Evolutionary conservation across 2,113 vertebrate species (phyloP), one percentile per base, ranked within the genome.

Genomic region (Spilogale gracilis): DNA sequence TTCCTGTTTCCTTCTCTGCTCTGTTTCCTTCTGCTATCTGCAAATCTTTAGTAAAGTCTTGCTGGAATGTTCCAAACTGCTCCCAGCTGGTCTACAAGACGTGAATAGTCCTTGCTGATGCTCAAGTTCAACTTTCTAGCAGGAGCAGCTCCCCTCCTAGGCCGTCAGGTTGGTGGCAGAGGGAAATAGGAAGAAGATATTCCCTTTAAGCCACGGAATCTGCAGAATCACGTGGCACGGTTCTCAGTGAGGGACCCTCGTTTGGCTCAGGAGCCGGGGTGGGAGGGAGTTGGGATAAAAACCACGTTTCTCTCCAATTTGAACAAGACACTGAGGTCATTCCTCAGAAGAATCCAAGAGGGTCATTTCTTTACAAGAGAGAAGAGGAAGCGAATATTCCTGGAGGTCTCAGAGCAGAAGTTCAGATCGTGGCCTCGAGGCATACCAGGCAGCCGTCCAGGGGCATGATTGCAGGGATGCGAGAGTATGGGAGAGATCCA

Each of bases 261-360:
- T 94, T 58, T 82, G 45, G 48, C 52, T 52, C 58, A 91, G 86
- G 76, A 89, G 65, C 32, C 79, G 73, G 67, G 38, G 38, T 38
- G 38, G 38, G 58, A 3, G 8, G 9, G 54, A 82, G 5, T 20
- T 50, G 48, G n/a, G 50, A 73, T 63, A 20, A 88, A 92, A 94
- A 16, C n/a, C 52, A 83, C 21, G n/a, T 56, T 92, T 88, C 56
- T 87, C 74, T 79, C 32, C 48, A 91, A 73, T 54, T 54, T 79
- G 71, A 48, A 56, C 76, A 92, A 82, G 52, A 94, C 80, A 80
- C 54, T 92, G 88, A 97, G 63, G 74, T 96, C 83, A 96, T 89
- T 61, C 78, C 58, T 87, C 43, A 32, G 85, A 87, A 84, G 50
- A 67, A 76, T 91, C 81, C 58, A 32, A 61, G 81, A 61, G 80